These are phyloP conservation scores for Drosophila obscura DNA, from an alignment of 1,140 invertebrate genomes.

Conservation along the genomic window DNA sequence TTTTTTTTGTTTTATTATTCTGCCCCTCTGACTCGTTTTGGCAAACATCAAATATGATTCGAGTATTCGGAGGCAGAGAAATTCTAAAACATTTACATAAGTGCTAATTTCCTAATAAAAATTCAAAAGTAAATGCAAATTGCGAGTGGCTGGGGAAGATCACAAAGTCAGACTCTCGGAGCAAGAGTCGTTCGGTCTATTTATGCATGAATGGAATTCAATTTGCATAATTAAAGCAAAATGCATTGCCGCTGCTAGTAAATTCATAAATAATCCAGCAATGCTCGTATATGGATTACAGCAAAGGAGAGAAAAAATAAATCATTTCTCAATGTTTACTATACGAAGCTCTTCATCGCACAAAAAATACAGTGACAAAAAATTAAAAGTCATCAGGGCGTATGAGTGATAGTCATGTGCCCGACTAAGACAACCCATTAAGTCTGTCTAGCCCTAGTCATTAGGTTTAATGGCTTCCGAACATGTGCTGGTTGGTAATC, in stretches of 20 bases:
- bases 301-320: constrained; percentile 32
- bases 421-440: constrained; percentile 34
- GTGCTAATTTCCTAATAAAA: constrained; percentile 74
- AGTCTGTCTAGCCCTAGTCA: constrained; percentile 47
- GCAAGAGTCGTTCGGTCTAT: constrained; percentile 43
- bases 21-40: constrained; percentile 23
- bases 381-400: neutral
- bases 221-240: constrained; percentile 76
- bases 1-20: constrained; percentile 37
- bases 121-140: constrained; percentile 76
- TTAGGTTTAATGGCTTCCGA: constrained; percentile 41
- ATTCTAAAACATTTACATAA: constrained; percentile 59
- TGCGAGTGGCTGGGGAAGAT: constrained; percentile 5
- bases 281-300: constrained; percentile 27
- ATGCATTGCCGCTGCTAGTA: constrained; percentile 53
- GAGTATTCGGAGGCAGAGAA: constrained; percentile 10
- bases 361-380: neutral
- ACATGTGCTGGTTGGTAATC: constrained; percentile 21
- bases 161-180: constrained; percentile 30
- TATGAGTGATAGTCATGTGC: constrained; percentile 22
- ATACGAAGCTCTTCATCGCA: neutral
- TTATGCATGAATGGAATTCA: constrained; percentile 72
- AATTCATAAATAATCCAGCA: constrained; percentile 49
- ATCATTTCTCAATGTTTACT: constrained; percentile 31
- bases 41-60: constrained; percentile 48